Base-by-base conservation (phyloP, 1,140 invertebrate species). In the Lanistes nyassanus region DNA sequence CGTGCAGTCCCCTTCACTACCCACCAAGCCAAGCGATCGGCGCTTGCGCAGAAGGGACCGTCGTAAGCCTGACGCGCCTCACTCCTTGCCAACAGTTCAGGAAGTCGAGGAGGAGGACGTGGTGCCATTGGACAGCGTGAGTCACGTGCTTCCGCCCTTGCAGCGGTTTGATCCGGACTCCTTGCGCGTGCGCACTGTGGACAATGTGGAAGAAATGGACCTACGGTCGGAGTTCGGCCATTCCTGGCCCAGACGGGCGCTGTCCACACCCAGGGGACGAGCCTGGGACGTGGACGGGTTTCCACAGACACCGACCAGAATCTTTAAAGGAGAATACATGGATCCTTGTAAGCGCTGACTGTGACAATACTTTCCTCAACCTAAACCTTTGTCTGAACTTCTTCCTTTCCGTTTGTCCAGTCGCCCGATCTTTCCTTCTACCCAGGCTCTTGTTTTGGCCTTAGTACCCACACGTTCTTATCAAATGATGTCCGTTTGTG, bases 321-420 rank as follows among this genome's bases (percentile, higher is more conserved):
- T 75, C 13, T 82, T 82, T 64, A 73, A 75, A 16, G 79, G 79
- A 29, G 67, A 74, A 58, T 81, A 83, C 58, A 47, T 82, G 23
- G 79, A 82, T 69, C 76, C 76, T 55, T 75, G 79, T 80, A 79
- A 78, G 81, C 42, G 42, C 42, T n/a, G 19, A 47, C 42, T 47
- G 5, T n/a, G n/a, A n/a, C n/a, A n/a, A n/a, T 6, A 42, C 5
- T 47, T 47, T 47, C 42, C n/a, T n/a, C n/a, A n/a, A n/a, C n/a
- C n/a, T n/a, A n/a, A n/a, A n/a, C n/a, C n/a, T 47, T 16, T 47
- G 42, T 47, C 9, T 47, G 5, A 47, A 47, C 9, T 47, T 47
- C 42, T 16, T 13, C 42, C 0, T 47, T 47, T 16, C 9, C 42
- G n/a, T n/a, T n/a, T 47, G 9, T 47, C 42, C 19, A 9, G 42